Percentiles rank a stretch among this genome's conserved stretches.
Conservation (phyloP, 2,888 invertebrate genomes). For the Parnassius apollo region DNA sequence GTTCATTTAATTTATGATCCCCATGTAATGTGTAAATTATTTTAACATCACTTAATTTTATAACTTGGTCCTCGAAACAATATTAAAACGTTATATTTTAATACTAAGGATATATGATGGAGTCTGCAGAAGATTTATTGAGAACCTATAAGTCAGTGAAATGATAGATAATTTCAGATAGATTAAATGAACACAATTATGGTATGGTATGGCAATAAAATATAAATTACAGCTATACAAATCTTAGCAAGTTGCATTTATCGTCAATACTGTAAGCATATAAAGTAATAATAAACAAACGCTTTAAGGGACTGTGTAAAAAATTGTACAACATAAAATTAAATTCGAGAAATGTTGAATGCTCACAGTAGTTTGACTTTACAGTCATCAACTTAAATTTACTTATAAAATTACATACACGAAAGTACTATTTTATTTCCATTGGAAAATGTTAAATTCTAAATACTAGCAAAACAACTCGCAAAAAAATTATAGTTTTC, state of each 20-base stretch:
- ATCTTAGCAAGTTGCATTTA: slow-evolving; percentile 1
- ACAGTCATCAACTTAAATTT: slow-evolving; percentile 33
- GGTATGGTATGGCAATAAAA: slow-evolving; percentile 34
- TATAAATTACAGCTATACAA: slow-evolving; percentile 23
- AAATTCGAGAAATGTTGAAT: slow-evolving; percentile 2
- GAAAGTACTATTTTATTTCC: slow-evolving; percentile 51
- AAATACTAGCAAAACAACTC: slow-evolving; percentile 53
- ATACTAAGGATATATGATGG: slow-evolving; percentile 12
- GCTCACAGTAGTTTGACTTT: slow-evolving; percentile 27
- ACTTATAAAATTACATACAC: slow-evolving; percentile 35
- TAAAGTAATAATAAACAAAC: background rate
- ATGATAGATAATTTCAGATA: slow-evolving; percentile 31
- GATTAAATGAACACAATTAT: slow-evolving; percentile 38
- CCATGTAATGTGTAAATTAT: slow-evolving; percentile 4
- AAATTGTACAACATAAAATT: slow-evolving; percentile 29
- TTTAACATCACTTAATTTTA: slow-evolving; percentile 8
- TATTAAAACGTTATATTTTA: slow-evolving; percentile 5
- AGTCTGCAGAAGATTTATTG: slow-evolving; percentile 21
- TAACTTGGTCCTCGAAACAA: slow-evolving; percentile 13
- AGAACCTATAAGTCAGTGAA: slow-evolving; percentile 25
- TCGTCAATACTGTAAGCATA: slow-evolving; percentile 20
- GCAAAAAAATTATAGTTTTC: slow-evolving; percentile 2
- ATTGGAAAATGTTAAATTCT: slow-evolving; percentile 54
- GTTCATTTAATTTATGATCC: slow-evolving; percentile 21
- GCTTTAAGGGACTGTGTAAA: background rate